Base-by-base conservation (phyloP, 2,888 invertebrate genomes). In the Mythimna lalbum region DNA sequence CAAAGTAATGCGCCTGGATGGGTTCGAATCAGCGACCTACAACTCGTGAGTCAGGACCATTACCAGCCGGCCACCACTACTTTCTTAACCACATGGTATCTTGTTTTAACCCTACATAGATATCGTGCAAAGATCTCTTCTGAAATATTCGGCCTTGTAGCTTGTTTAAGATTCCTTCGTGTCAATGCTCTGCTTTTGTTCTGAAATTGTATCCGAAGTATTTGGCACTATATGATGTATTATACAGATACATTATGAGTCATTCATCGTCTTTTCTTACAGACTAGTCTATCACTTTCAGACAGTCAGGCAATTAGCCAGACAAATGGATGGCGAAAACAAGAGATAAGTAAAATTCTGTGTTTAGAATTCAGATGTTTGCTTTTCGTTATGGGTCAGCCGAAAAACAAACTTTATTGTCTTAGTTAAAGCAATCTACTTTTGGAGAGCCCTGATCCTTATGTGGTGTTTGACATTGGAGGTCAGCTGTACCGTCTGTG, bases 161-260 rank as follows among this genome's bases (percentile, higher is more conserved):
- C 55, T 56, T 69, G 27, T 73, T 76, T 66, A 57, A 56, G 57
- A 83, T 68, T 62, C 23, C 52, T 14, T 56, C 53, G 47, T 33
- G 69, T 76, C 76, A 59, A 49, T 69, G 19, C 31, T 31, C 31
- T 31, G 4, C 50, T 52, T 68, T 76, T 52, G 69, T 76, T 47
- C 31, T n/a, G 52, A 68, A 73, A 39, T 47, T 31, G n/a, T 10
- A 10, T 23, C 23, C 52, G 59, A 68, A 57, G 57, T 68, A 47
- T 39, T 53, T 33, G 39, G 9, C 6, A 49, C 17, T 2, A 27
- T 2, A 2, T 50, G 5, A 33, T 67, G 19, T 75, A 39, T 67
- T 43, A 50, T 17, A 19, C 43, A 43, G 43, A 39, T 14, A 27
- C 10, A 57, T 39, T 39, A 14, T 65, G 47, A 43, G 17, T 73